Base-by-base conservation (phyloP, 2,113 vertebrate genomes). In the Parus major region DNA sequence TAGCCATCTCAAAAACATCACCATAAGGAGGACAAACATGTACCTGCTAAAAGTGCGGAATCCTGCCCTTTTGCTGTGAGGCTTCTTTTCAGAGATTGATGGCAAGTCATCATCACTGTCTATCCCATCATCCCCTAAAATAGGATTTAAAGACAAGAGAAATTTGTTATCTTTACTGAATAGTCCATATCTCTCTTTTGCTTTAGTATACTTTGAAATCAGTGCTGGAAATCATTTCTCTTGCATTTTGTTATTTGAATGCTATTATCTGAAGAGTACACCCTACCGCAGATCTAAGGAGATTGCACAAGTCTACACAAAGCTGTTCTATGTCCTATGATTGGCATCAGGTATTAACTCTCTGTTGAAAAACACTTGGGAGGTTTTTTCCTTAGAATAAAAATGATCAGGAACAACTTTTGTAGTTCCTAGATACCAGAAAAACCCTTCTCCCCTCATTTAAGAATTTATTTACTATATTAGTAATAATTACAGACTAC, bases 91-190 rank as follows among this genome's bases (percentile, higher is more conserved):
- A 96, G 96, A 98, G 27, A 98, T 56, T 5, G 98, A 97, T 22
- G 89, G 95, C 5, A 93, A 95, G 53, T 99, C 99, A 36, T 99
- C 98, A 83, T 98, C 98, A 96, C 98, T 99, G 65, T 98, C 98
- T 56, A 98, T 50, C 39, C 97, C 76, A 10, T 98, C 97, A 87
- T 97, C 97, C 49, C 98, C 98, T 79, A 98, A 96, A 57, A 98
- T 18, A 78, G 47, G 60, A 95, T 82, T 96, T 65, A 95, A 95
- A 96, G 17, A 95, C 44, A 91, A 76, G 14, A 84, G 28, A 73
- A 36, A 25, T 31, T 75, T 64, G 24, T 71, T 94, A 83, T 36
- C 47, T 82, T 65, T 42, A 36, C 56, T 64, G 55, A 72, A 33
- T 22, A 84, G 22, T 29, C 68, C 1, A 1, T 50, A 28, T 35